These are phyloP conservation scores for Urocitellus parryii DNA, from an alignment of 2,113 vertebrate genomes.

Conservation along the genomic window DNA sequence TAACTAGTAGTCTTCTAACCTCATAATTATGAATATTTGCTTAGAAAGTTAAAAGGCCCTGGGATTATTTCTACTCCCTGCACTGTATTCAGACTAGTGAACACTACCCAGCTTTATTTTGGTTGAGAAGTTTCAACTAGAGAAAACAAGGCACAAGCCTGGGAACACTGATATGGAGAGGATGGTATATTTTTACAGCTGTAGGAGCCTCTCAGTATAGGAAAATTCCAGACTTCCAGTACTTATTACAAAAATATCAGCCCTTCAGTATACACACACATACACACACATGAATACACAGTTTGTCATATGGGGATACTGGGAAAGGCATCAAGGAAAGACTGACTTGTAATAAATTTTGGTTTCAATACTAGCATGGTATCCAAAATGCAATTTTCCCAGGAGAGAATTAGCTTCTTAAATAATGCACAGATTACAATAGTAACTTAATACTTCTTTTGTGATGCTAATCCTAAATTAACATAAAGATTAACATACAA, in stretches of 20 bases:
- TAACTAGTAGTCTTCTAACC: neutral
- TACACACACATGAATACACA: neutral
- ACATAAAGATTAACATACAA: slow-evolving; percentile 57
- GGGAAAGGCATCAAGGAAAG: slow-evolving; percentile 53
- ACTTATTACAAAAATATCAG: slow-evolving; percentile 67
- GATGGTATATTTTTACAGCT: slow-evolving; percentile 79
- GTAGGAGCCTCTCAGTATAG: slow-evolving; percentile 56
- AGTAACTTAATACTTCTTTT: slow-evolving; percentile 57
- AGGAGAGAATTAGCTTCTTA: slow-evolving; percentile 59
- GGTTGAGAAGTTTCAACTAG: slow-evolving; percentile 68
- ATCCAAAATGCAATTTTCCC: slow-evolving; percentile 58
- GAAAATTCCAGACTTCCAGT: slow-evolving; percentile 17
- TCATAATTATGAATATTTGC: neutral
- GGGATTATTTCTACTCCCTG: neutral
- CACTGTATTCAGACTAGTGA: slow-evolving; percentile 40
- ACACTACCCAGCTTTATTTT: slow-evolving; percentile 61
- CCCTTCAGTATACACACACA: neutral
- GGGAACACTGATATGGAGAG: slow-evolving; percentile 60
- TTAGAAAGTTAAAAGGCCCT: neutral
- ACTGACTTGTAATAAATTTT: slow-evolving; percentile 66
- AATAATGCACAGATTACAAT: slow-evolving; percentile 54
- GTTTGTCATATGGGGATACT: neutral
- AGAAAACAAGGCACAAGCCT: slow-evolving; percentile 73
- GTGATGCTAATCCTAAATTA: slow-evolving; percentile 67
- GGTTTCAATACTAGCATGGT: slow-evolving; percentile 40